A percentile compares a stretch with the other conserved stretches of the same genome.
phyloP scores from a whole-genome alignment of 2,797 vertebrate genomes.

The Neopelma chrysocephalum region DNA sequence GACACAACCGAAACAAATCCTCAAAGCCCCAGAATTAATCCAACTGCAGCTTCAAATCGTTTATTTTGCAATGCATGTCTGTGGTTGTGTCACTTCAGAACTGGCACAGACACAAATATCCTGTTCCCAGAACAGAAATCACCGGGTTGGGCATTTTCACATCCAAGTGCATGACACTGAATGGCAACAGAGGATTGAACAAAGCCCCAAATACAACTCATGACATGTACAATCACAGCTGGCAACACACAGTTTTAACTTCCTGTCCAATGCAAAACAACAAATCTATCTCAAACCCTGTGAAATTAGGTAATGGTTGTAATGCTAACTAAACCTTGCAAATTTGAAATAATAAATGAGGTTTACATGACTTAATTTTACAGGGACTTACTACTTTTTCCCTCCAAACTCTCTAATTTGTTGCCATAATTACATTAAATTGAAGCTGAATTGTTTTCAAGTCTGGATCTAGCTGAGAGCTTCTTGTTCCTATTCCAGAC shows the following conservation, averaged over 20 bases:
- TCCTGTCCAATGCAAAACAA: background rate
- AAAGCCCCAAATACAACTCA: background rate
- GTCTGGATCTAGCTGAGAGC: background rate
- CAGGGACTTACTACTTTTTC: background rate
- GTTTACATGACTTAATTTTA: background rate
- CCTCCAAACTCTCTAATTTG: background rate
- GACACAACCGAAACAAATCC: background rate
- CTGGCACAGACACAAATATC: background rate
- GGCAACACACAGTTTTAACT: background rate
- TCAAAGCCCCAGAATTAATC: background rate
- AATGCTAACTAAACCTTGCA: background rate
- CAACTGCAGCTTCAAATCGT: background rate
- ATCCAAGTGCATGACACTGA: rapidly evolving
- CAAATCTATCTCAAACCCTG: background rate
- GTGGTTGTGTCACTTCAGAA: background rate
- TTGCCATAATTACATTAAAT: background rate
- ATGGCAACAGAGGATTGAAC: background rate
- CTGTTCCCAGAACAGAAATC: conserved; percentile 1
- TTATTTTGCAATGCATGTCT: background rate
- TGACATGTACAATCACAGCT: background rate
- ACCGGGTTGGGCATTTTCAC: background rate
- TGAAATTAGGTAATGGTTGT: background rate
- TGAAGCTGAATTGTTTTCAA: background rate
- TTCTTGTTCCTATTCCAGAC: background rate
- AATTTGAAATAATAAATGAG: background rate